Evolutionary conservation across 2,113 vertebrate species (phyloP), one percentile per base, ranked within the genome.

Genomic region (Xiphophorus maculatus): DNA sequence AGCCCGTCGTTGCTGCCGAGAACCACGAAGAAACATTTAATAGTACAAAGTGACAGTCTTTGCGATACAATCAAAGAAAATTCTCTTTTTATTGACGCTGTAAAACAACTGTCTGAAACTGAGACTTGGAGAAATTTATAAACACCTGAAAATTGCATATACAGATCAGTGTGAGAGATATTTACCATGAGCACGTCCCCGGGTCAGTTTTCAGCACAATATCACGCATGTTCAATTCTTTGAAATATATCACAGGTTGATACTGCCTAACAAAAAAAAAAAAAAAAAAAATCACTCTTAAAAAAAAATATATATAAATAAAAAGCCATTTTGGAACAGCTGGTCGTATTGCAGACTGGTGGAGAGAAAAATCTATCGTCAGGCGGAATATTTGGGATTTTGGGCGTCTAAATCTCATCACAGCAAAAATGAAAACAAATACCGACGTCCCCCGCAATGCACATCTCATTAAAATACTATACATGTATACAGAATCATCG

Each of bases 391-490:
- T 15, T 66, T 29, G 44, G 51, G 69, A 60, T 11, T 67, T 51
- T 1, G 48, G 62, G 17, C 29, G 19, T 37, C 13, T 48, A 48
- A 30, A 30, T 7, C 35, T 71, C 29, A 37, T 40, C 67, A 77
- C 72, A 77, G 63, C 72, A 82, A 69, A 71, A 37, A 75, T 77
- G 69, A 68, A 76, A 73, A 69, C 32, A 68, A n/a, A 83, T 51
- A 3, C 35, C 35, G 2, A 37, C 35, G 3, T 37, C 35, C 35
- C 35, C 35, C 35, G 10, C 81, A 88, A 89, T 60, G 78, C 83
- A 84, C 84, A 88, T 70, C 89, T 44, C 85, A 90, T 86, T 90
- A 89, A 91, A 93, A 91, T 91, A 87, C 84, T 86, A 82, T 91
- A 94, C 91, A 93, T 90, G 91, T 91, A 84, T 90, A 87, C 85